Conservation (phyloP, 2,113 vertebrate species). For the Pedionomus torquatus region DNA sequence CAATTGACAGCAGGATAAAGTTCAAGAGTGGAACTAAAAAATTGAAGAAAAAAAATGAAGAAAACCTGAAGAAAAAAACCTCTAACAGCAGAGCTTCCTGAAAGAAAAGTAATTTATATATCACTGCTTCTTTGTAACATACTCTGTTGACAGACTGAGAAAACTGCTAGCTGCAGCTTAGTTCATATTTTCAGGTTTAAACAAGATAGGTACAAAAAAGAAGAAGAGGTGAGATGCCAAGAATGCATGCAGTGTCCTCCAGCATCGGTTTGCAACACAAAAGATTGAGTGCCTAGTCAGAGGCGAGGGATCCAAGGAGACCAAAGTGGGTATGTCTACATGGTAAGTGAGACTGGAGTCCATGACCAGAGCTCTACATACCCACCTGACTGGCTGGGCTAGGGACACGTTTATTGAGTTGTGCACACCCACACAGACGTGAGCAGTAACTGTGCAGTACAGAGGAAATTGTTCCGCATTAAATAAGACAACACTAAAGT, state of each 20-base stretch:
- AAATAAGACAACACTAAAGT: neutral
- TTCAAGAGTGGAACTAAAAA: neutral
- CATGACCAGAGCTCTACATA: neutral
- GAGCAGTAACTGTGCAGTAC: neutral
- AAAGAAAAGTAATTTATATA: neutral
- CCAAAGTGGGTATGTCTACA: accelerated
- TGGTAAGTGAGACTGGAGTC: neutral
- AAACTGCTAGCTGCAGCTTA: neutral
- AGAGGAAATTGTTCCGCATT: neutral
- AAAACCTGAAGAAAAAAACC: neutral
- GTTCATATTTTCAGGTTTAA: neutral
- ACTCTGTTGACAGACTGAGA: neutral
- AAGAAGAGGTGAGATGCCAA: neutral
- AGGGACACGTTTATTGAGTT: accelerated
- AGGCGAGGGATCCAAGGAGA: neutral
- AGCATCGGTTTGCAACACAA: neutral
- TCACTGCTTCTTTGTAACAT: neutral
- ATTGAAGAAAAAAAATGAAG: neutral
- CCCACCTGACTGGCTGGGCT: neutral
- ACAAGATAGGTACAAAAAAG: neutral
- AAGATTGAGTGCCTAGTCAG: neutral
- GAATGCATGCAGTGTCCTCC: accelerated
- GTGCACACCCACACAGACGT: accelerated
- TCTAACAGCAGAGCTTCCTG: neutral
- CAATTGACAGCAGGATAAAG: neutral